Conservation (phyloP, 2,888 invertebrate species). For the Celastrina argiolus region DNA sequence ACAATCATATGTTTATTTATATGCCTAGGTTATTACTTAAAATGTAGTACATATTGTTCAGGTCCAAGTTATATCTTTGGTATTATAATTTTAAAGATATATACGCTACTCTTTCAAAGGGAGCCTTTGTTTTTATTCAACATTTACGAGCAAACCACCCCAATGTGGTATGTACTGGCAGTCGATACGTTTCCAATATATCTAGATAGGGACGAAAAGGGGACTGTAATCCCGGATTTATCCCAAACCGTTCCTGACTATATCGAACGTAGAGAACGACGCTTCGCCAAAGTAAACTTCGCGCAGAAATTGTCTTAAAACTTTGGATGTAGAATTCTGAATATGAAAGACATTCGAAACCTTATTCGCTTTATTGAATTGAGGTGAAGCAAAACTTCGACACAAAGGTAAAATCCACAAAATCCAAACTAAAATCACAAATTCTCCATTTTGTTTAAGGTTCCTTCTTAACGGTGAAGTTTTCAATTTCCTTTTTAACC, state of each 20-base stretch:
- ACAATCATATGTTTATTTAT: too few relatives aligned
- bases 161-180: conserved; percentile 1
- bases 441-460: conserved; percentile 60
- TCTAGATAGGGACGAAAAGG: conserved; percentile 33
- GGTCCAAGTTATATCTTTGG: too few relatives aligned
- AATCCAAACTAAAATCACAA: conserved; percentile 59
- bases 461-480: conserved; percentile 25
- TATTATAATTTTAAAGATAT: too few relatives aligned
- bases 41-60: neutral
- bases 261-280: conserved; percentile 37
- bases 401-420: conserved; percentile 38
- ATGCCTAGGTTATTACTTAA: too few relatives aligned
- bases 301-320: neutral
- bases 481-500: too few relatives aligned
- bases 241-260: conserved; percentile 44
- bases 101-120: too few relatives aligned
- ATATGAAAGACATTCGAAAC: conserved; percentile 23
- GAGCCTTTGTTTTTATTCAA: neutral
- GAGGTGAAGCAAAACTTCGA: conserved; percentile 32
- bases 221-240: conserved; percentile 49
- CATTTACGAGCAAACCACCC: neutral
- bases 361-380: conserved; percentile 27
- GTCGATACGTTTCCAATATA: conserved; percentile 33
- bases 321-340: conserved; percentile 1
- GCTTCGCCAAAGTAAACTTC: conserved; percentile 25